These are phyloP conservation scores for Menidia beryllina DNA, from an alignment of 2,113 vertebrate genomes.

Conservation along the genomic window DNA sequence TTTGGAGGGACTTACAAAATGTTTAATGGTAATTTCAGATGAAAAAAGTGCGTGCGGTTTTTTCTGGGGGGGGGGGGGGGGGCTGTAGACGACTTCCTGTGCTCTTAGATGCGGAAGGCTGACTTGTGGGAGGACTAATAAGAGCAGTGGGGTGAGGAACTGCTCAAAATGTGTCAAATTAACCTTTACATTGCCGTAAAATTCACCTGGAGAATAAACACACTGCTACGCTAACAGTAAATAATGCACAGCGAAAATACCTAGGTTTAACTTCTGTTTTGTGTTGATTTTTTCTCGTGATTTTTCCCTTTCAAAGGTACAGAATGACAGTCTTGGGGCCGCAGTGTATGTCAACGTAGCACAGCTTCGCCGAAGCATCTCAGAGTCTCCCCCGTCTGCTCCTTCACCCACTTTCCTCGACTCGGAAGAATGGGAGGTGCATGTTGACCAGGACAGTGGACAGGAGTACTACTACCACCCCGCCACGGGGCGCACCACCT, in stretches of 20 bases:
- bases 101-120: slow-evolving; percentile 29
- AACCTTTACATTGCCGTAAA: neutral
- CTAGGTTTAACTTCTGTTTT: neutral
- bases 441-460: slow-evolving; percentile 87
- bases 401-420: slow-evolving; percentile 26
- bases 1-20: neutral
- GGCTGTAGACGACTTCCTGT: slow-evolving; percentile 65
- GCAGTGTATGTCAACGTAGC: slow-evolving; percentile 90
- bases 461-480: slow-evolving; percentile 92
- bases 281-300: neutral
- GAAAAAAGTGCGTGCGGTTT: neutral
- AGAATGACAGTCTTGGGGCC: slow-evolving; percentile 62
- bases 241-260: neutral
- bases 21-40: neutral
- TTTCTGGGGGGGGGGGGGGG: too few relatives aligned
- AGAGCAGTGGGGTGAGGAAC: neutral
- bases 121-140: neutral
- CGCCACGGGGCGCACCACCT: slow-evolving; percentile 87
- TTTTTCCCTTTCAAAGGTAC: slow-evolving; percentile 49
- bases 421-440: slow-evolving; percentile 87
- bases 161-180: neutral
- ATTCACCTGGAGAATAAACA: neutral
- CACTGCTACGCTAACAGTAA: neutral
- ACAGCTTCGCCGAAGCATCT: slow-evolving; percentile 73
- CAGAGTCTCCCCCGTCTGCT: neutral